Percentiles rank a stretch among this genome's conserved stretches.
These are phyloP conservation scores for Temnothorax nylanderi DNA, from an alignment of 1,140 invertebrate species.

Conservation along the genomic window DNA sequence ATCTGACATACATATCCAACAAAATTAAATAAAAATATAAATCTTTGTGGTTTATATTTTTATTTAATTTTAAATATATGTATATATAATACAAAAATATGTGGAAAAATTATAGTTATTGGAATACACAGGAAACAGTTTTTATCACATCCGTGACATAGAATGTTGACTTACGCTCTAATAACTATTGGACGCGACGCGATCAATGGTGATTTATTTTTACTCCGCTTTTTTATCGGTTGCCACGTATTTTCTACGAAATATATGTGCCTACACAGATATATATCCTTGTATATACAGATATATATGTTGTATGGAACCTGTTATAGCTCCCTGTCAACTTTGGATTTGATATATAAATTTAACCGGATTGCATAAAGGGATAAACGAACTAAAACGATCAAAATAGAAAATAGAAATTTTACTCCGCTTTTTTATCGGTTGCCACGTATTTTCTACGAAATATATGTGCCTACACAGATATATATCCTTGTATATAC, in stretches of 20 bases:
- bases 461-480: neutral
- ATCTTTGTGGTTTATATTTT: neutral
- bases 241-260: neutral
- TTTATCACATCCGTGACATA: neutral
- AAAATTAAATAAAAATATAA: neutral
- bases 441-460: neutral
- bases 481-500: no score
- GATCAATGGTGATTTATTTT: slow-evolving; percentile 29
- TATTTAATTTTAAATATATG: slow-evolving; percentile 20
- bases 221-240: neutral
- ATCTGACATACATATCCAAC: neutral
- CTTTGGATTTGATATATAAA: neutral
- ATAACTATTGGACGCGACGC: slow-evolving; percentile 10
- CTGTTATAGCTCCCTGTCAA: neutral
- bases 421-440: slow-evolving; percentile 1
- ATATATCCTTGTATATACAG: no score
- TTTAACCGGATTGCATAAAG: neutral
- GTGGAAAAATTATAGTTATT: neutral
- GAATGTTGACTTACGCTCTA: slow-evolving; percentile 31
- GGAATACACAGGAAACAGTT: neutral
- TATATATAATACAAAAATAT: neutral
- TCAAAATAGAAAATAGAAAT: neutral
- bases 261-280: neutral
- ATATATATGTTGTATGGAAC: no score
- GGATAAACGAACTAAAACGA: no score